Conservation (phyloP, 2,113 vertebrate genomes). For the Todiramphus saurophagus region DNA sequence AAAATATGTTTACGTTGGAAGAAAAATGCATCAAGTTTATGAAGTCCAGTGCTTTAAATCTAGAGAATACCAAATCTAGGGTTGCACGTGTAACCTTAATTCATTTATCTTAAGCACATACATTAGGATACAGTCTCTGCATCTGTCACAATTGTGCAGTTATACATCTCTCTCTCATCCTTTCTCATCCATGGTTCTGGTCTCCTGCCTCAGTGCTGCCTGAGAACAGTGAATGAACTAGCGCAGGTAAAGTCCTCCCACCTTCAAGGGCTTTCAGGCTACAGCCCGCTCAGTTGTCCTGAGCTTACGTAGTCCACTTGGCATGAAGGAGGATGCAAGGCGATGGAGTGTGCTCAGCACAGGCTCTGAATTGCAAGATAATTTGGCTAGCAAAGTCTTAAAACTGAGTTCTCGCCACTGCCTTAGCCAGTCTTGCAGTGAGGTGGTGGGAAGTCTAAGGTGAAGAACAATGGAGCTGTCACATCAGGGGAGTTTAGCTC, state of each 20-base stretch:
- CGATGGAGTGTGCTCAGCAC: not conserved
- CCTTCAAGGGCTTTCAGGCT: not conserved
- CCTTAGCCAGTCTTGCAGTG: not conserved
- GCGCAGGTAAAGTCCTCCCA: not conserved
- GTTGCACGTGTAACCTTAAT: not conserved
- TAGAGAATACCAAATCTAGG: slow-evolving; percentile 27
- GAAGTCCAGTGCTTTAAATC: slow-evolving; percentile 38
- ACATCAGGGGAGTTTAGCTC: not conserved
- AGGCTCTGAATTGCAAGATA: not conserved
- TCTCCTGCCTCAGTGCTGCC: not conserved
- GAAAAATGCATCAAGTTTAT: not conserved
- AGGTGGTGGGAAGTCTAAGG: not conserved
- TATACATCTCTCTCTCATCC: not conserved
- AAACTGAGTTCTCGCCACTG: not conserved
- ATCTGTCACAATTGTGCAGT: not conserved
- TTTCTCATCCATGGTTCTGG: not conserved
- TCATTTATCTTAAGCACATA: not conserved
- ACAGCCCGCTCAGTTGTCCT: not conserved
- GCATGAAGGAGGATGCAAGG: not conserved
- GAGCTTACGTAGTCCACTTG: not conserved
- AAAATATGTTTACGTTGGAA: not conserved
- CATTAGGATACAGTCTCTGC: not conserved
- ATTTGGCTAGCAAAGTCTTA: not conserved
- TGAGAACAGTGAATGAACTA: not conserved
- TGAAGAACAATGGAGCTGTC: not conserved